Evolutionary conservation across 2,888 invertebrate species (phyloP).

Genomic region (Tryphoninae sp.): DNA sequence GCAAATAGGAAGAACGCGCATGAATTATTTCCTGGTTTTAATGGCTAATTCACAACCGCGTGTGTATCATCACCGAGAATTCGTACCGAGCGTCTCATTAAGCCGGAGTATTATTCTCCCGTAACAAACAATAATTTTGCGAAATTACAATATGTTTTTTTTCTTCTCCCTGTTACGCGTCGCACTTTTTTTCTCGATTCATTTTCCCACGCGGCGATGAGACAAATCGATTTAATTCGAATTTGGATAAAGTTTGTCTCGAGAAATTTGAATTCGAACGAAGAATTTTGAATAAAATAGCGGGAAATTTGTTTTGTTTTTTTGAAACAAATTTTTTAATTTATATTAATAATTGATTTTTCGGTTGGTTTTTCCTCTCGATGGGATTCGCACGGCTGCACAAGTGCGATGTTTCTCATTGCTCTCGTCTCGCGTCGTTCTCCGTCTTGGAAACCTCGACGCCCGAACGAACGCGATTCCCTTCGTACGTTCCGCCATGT

Average conservation of each 20-base stretch:
- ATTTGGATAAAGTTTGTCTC: not conserved
- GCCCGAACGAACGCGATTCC: constrained; percentile 50
- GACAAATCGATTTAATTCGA: not conserved
- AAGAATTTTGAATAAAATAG: no score
- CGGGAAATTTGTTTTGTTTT: no score
- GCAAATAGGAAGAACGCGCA: constrained; percentile 40
- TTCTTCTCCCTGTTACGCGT: no score
- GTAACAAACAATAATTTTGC: constrained; percentile 56
- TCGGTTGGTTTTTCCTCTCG: not conserved
- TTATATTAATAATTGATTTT: not conserved
- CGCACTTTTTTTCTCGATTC: no score
- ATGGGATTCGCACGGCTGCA: constrained; percentile 49
- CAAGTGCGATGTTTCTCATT: constrained; percentile 47
- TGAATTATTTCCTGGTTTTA: constrained; percentile 62
- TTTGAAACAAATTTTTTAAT: not conserved
- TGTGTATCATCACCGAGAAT: constrained; percentile 27
- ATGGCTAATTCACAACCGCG: constrained; percentile 45
- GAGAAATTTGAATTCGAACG: no score
- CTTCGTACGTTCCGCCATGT: constrained; percentile 14
- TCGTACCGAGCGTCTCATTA: constrained; percentile 56
- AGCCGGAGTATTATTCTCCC: constrained; percentile 59
- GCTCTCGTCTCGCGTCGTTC: constrained; percentile 30
- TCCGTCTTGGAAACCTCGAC: constrained; percentile 47
- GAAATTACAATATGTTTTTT: constrained; percentile 29
- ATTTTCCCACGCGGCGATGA: not conserved